Evolutionary conservation across 2,888 invertebrate species (phyloP).

Genomic region (Leptinotarsa haldemani): DNA sequence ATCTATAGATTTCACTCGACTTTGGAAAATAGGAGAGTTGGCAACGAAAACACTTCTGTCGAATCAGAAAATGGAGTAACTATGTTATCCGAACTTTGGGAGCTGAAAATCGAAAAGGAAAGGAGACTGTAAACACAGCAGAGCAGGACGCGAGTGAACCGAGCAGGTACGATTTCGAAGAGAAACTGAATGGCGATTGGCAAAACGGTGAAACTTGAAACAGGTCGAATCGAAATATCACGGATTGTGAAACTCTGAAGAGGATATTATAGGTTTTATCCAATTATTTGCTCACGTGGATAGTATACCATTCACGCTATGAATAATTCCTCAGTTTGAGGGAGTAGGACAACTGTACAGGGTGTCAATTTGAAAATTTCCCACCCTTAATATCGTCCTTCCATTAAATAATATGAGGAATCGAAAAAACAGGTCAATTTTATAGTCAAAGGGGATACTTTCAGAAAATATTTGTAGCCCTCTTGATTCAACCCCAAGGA

Average conservation of each 20-base stretch:
- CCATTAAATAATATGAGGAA: too few species aligned
- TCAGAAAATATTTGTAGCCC: too few species aligned
- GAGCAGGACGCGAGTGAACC: slow-evolving; percentile 26
- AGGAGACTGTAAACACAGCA: slow-evolving; percentile 17
- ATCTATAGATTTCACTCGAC: slow-evolving; percentile 6
- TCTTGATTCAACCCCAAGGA: too few species aligned
- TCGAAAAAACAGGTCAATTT: too few species aligned
- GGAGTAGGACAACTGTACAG: not conserved
- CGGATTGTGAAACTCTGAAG: slow-evolving; percentile 8
- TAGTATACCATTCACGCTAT: not conserved
- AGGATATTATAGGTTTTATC: slow-evolving; percentile 27
- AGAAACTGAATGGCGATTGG: slow-evolving; percentile 39
- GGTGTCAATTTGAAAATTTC: too few species aligned
- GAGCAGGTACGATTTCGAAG: slow-evolving; percentile 37
- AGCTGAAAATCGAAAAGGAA: slow-evolving; percentile 24
- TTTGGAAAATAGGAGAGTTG: not conserved
- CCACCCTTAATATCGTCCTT: too few species aligned
- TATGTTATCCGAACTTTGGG: not conserved
- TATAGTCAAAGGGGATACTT: too few species aligned
- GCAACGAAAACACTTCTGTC: slow-evolving; percentile 12
- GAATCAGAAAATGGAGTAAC: not conserved
- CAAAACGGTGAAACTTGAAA: slow-evolving; percentile 18
- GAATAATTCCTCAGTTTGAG: not conserved
- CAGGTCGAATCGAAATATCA: slow-evolving; percentile 14
- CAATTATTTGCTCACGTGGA: slow-evolving; percentile 30